These are phyloP conservation scores for Dicycla oo DNA, from an alignment of 2,888 invertebrate genomes.

Conservation along the genomic window DNA sequence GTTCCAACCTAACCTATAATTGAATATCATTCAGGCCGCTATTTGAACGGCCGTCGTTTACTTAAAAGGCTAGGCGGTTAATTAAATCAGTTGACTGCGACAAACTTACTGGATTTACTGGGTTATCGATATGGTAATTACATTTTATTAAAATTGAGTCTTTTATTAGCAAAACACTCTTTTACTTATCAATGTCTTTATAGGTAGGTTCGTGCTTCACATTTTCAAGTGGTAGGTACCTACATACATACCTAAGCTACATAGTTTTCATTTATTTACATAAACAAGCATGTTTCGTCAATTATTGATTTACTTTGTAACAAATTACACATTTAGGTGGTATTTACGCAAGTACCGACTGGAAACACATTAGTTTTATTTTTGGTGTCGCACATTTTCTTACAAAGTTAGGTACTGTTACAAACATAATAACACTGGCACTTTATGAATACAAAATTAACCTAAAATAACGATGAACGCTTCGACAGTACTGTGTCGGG, in stretches of 20 bases:
- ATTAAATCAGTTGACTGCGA: too few relatives aligned
- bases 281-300: conserved; percentile 18
- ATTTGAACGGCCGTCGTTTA: too few relatives aligned
- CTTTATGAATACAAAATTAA: not conserved
- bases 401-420: conserved; percentile 2
- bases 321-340: not conserved
- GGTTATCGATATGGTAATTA: not conserved
- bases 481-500: too few relatives aligned
- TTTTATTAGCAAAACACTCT: not conserved
- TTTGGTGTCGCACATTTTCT: not conserved
- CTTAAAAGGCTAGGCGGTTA: too few relatives aligned
- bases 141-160: not conserved
- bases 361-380: conserved; percentile 6
- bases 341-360: not conserved
- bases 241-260: not conserved
- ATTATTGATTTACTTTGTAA: conserved; percentile 22
- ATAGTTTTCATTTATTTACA: conserved; percentile 17
- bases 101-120: not conserved
- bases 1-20: too few relatives aligned
- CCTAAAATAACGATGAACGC: not conserved
- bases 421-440: not conserved
- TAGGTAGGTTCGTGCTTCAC: not conserved
- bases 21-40: too few relatives aligned
- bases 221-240: not conserved
- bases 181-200: not conserved